Percentiles rank a stretch among this genome's conserved stretches.
phyloP scores from a whole-genome alignment of 2,888 invertebrate species.

The Drosophila acutilabella region DNA sequence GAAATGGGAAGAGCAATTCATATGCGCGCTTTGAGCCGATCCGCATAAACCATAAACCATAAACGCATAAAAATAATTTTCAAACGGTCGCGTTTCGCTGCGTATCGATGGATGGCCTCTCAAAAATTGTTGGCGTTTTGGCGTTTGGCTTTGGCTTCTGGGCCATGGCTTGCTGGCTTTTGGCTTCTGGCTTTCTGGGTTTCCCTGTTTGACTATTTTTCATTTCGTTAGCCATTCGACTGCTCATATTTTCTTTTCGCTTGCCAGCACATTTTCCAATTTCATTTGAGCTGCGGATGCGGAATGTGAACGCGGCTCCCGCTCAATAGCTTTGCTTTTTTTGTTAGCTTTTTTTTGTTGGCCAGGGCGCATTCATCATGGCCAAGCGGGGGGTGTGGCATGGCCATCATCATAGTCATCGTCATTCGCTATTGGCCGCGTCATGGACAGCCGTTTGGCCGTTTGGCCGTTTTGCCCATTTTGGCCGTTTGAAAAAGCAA shows the following conservation, averaged over 20 bases:
- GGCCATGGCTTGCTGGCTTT: slow-evolving; percentile 42
- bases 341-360: slow-evolving; percentile 15
- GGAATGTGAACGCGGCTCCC: slow-evolving; percentile 69
- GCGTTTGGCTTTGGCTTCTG: slow-evolving; percentile 17
- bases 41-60: slow-evolving; percentile 64
- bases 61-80: slow-evolving; percentile 76
- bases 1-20: slow-evolving; percentile 34
- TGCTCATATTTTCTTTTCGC: slow-evolving; percentile 76
- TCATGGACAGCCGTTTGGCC: slow-evolving; percentile 19
- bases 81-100: slow-evolving; percentile 50
- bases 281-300: slow-evolving; percentile 76
- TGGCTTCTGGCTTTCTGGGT: slow-evolving; percentile 7
- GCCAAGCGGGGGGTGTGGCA: neutral
- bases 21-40: slow-evolving; percentile 57
- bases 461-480: neutral
- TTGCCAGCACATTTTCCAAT: slow-evolving; percentile 78
- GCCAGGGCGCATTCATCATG: slow-evolving; percentile 71
- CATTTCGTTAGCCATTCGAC: slow-evolving; percentile 65
- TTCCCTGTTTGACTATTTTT: slow-evolving; percentile 75
- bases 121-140: slow-evolving; percentile 72
- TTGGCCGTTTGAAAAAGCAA: slow-evolving; percentile 70
- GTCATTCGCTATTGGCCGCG: slow-evolving; percentile 31
- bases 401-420: slow-evolving; percentile 43
- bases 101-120: slow-evolving; percentile 72
- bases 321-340: neutral